Conservation (phyloP, 2,113 vertebrate species). For the Pseudopodoces humilis region DNA sequence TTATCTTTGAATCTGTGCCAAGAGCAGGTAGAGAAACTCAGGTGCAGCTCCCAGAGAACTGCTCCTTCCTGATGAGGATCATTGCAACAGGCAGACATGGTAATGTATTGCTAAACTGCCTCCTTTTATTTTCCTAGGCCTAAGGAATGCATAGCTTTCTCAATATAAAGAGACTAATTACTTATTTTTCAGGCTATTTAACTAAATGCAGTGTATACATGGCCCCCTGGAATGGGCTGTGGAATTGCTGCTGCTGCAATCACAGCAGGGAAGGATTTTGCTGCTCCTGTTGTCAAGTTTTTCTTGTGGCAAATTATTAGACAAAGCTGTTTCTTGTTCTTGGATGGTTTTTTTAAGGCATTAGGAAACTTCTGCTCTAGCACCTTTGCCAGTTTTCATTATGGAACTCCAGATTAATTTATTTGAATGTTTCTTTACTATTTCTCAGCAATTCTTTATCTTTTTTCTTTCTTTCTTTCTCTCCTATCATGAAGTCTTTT, state of each 20-base stretch:
- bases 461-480: not conserved
- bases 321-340: not conserved
- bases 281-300: not conserved
- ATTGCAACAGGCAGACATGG: not conserved
- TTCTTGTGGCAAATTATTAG: not conserved
- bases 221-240: not conserved
- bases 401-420: not conserved
- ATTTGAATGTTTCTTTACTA: not conserved
- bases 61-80: not conserved
- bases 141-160: not conserved
- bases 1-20: not conserved
- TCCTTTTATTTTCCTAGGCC: not conserved
- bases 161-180: not conserved
- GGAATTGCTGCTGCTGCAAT: not conserved
- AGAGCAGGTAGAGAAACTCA: not conserved
- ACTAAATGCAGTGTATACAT: not conserved
- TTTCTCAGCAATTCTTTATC: not conserved
- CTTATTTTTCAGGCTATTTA: constrained; percentile 1
- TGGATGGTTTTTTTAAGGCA: fast-evolving
- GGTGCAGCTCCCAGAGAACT: not conserved
- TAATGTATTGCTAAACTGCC: not conserved
- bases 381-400: not conserved
- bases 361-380: not conserved
- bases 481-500: not conserved
- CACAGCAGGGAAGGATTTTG: not conserved